Percentiles rank a stretch among this genome's conserved stretches.
Evolutionary conservation across 1,140 invertebrate species (phyloP).

Genomic region (Scaptodrosophila lebanonensis): DNA sequence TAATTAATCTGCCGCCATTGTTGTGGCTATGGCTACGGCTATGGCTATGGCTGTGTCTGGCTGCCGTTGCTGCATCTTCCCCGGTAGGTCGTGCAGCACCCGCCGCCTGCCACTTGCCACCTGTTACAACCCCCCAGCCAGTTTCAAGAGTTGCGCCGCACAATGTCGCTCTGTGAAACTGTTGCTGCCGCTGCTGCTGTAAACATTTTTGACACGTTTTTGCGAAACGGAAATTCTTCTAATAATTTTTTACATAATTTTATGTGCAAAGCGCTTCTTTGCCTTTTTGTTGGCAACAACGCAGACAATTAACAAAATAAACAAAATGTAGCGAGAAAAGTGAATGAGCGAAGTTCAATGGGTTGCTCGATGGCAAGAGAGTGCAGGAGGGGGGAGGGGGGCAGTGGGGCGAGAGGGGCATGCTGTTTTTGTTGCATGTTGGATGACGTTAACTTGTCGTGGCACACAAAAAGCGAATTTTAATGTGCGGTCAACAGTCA

Average conservation of each 20-base stretch:
- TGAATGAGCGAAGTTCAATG: slow-evolving; percentile 12
- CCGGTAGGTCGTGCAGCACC: slow-evolving; percentile 25
- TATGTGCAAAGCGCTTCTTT: no score
- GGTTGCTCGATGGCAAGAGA: slow-evolving; percentile 10
- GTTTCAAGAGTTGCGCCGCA: no score
- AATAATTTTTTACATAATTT: slow-evolving; percentile 49
- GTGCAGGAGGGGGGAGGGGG: not conserved
- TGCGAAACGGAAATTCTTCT: slow-evolving; percentile 46
- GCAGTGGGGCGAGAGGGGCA: not conserved
- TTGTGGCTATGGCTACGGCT: no score
- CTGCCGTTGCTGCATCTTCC: slow-evolving; percentile 56
- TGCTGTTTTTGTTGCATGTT: no score
- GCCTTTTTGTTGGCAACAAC: slow-evolving; percentile 3
- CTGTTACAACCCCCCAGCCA: slow-evolving; percentile 2
- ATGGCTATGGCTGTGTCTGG: no score
- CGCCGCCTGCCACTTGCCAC: slow-evolving; percentile 1
- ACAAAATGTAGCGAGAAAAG: slow-evolving; percentile 27
- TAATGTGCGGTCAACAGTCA: slow-evolving; percentile 50
- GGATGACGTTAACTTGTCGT: slow-evolving; percentile 41
- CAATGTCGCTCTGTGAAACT: no score
- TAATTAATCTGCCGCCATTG: slow-evolving; percentile 64
- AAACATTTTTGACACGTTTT: slow-evolving; percentile 50
- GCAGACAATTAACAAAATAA: slow-evolving; percentile 47
- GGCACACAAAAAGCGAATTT: slow-evolving; percentile 63
- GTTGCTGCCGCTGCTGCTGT: slow-evolving; percentile 6